Percentiles rank a stretch among this genome's conserved stretches.
Evolutionary conservation across 2,113 vertebrate species (phyloP).

Genomic region (Dipodomys stephensi): DNA sequence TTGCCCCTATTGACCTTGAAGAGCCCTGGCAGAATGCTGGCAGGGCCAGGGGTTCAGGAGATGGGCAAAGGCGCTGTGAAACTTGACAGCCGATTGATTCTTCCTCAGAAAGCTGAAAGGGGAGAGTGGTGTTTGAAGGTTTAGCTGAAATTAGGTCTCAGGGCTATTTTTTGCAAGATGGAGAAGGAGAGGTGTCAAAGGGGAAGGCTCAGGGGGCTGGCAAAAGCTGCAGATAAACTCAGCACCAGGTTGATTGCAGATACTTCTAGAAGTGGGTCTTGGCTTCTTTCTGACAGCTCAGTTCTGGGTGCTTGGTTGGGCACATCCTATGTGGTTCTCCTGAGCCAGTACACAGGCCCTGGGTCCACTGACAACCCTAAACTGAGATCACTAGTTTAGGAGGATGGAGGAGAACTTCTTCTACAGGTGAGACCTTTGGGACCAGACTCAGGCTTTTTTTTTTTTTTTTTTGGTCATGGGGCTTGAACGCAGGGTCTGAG

Average conservation of each 20-base stretch:
- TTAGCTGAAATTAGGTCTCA: slow-evolving; percentile 79
- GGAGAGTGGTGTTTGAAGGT: slow-evolving; percentile 75
- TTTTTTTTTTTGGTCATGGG: no score
- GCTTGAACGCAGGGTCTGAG: no score
- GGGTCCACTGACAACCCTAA: background rate
- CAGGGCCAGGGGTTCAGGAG: slow-evolving; percentile 10
- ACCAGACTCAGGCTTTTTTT: no score
- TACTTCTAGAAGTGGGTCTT: slow-evolving; percentile 24
- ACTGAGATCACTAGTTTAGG: background rate
- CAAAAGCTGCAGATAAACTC: slow-evolving; percentile 39
- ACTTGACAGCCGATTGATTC: slow-evolving; percentile 75
- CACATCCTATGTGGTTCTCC: background rate
- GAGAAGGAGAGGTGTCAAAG: slow-evolving; percentile 72
- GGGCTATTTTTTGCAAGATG: slow-evolving; percentile 75
- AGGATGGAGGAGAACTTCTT: background rate
- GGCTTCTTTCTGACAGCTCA: background rate
- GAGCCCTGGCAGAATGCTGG: background rate
- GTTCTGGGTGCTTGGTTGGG: background rate
- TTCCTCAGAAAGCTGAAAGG: slow-evolving; percentile 75
- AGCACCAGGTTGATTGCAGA: background rate
- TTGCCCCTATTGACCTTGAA: slow-evolving; percentile 42
- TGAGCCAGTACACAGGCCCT: background rate
- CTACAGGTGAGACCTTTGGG: background rate
- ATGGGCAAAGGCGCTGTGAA: slow-evolving; percentile 59
- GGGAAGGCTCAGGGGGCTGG: slow-evolving; percentile 57